These are phyloP conservation scores for Parasteatoda lunata DNA, from an alignment of 2,888 invertebrate species.

Conservation along the genomic window DNA sequence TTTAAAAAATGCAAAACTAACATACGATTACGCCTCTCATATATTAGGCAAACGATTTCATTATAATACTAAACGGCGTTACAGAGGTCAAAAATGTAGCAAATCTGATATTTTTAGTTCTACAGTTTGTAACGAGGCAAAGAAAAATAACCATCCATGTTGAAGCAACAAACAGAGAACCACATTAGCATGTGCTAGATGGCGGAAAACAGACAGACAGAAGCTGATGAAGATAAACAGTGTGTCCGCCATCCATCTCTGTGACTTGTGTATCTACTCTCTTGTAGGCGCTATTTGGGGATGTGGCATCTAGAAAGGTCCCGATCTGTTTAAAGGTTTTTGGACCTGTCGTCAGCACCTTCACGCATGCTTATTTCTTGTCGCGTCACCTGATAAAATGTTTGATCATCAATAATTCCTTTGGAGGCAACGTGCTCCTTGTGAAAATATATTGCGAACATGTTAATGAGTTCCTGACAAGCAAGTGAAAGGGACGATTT, in stretches of 20 bases:
- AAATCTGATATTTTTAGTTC: too few species aligned
- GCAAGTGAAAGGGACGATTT: not conserved
- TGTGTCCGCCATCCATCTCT: constrained; percentile 49
- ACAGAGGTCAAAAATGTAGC: not conserved
- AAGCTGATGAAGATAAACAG: constrained; percentile 58
- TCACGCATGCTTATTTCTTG: constrained; percentile 33
- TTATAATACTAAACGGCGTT: too few species aligned
- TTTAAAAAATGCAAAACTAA: too few species aligned
- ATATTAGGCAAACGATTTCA: too few species aligned
- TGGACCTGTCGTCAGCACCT: constrained; percentile 35
- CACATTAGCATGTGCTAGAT: constrained; percentile 52
- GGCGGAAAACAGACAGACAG: constrained; percentile 44
- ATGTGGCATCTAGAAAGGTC: not conserved
- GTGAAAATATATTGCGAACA: not conserved
- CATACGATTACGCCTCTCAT: too few species aligned
- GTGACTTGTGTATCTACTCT: not conserved
- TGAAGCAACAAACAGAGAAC: constrained; percentile 19
- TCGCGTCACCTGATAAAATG: constrained; percentile 40
- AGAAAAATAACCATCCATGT: not conserved
- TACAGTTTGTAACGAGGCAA: not conserved
- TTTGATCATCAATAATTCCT: constrained; percentile 38
- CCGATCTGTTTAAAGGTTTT: constrained; percentile 1
- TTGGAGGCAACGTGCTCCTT: not conserved
- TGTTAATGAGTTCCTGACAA: not conserved
- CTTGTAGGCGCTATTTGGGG: not conserved